Percentiles rank a stretch among this genome's conserved stretches.
Conservation (phyloP, 2,113 vertebrate genomes). For the Apteryx owenii region DNA sequence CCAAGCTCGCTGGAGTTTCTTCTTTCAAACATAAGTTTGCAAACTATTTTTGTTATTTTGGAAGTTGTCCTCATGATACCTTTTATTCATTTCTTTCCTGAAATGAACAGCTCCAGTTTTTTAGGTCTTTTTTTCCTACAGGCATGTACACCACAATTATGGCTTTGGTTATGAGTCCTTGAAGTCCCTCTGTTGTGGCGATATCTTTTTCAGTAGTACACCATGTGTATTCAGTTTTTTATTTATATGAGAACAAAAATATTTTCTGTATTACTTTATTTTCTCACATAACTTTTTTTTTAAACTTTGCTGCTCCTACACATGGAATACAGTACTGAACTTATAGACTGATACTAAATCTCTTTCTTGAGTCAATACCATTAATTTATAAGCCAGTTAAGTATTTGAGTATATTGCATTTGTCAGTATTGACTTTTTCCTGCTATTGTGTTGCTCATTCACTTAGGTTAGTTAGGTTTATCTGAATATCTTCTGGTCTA, state of each 20-base stretch:
- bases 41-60: background rate
- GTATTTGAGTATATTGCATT: constrained; percentile 16
- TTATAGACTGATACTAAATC: background rate
- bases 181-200: constrained; percentile 33
- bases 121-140: background rate
- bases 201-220: background rate
- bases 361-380: constrained; percentile 54
- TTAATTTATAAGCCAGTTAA: constrained; percentile 38
- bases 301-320: background rate
- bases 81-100: background rate
- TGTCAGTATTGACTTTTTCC: constrained; percentile 57
- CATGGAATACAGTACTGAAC: background rate
- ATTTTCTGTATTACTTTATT: constrained; percentile 7
- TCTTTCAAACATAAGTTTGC: background rate
- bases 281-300: constrained; percentile 1
- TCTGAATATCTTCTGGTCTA: background rate
- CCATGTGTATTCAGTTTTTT: background rate
- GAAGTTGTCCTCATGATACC: background rate
- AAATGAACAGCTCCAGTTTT: background rate
- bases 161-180: background rate
- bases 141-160: background rate
- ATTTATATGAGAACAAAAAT: constrained; percentile 27
- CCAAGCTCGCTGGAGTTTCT: background rate
- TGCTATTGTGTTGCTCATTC: constrained; percentile 22
- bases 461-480: background rate